These are phyloP conservation scores for Drosophila anomalipes DNA, from an alignment of 2,888 invertebrate species.

Conservation along the genomic window DNA sequence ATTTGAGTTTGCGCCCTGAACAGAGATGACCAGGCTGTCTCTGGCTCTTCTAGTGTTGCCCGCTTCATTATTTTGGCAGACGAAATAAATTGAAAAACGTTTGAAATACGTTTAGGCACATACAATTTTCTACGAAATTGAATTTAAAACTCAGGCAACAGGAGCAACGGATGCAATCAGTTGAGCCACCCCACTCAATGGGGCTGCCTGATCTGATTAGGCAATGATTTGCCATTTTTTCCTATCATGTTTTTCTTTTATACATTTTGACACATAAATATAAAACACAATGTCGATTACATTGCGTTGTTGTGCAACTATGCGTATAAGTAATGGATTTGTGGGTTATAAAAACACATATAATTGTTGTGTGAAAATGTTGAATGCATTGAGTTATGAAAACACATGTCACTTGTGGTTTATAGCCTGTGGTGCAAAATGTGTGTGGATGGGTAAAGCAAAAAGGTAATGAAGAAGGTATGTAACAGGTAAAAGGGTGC, in stretches of 20 bases:
- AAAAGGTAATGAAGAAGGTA: no score
- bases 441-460: neutral
- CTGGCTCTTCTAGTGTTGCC: slow-evolving; percentile 19
- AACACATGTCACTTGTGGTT: neutral
- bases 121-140: slow-evolving; percentile 75
- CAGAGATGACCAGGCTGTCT: slow-evolving; percentile 12
- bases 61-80: slow-evolving; percentile 66
- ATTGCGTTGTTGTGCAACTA: slow-evolving; percentile 25
- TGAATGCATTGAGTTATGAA: neutral
- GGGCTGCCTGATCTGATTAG: slow-evolving; percentile 63
- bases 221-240: slow-evolving; percentile 62
- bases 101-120: slow-evolving; percentile 73
- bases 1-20: slow-evolving; percentile 64
- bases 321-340: slow-evolving; percentile 34
- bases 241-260: slow-evolving; percentile 8
- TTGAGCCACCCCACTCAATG: slow-evolving; percentile 12
- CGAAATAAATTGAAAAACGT: slow-evolving; percentile 79
- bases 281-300: slow-evolving; percentile 43
- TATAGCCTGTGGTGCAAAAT: neutral
- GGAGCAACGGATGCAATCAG: slow-evolving; percentile 70
- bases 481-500: neutral
- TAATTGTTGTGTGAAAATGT: slow-evolving; percentile 15
- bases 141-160: slow-evolving; percentile 59
- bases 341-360: slow-evolving; percentile 11
- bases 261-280: slow-evolving; percentile 52